phyloP scores from a whole-genome alignment of 1,140 invertebrate genomes.

The Aleiodes sp. region DNA sequence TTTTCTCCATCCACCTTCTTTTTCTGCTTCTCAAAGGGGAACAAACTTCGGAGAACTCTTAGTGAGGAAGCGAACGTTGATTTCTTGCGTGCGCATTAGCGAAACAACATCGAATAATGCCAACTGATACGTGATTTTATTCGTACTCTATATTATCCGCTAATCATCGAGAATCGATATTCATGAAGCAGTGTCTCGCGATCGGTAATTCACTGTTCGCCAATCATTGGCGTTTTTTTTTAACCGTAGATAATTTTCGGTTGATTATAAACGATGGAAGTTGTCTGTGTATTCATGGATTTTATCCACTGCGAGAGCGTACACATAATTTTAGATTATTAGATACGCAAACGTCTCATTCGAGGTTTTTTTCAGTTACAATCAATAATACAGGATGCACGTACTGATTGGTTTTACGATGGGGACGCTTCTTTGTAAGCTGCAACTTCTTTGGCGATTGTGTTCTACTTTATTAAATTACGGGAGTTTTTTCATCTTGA shows the following conservation, averaged over 20 bases:
- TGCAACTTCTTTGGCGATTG: too few species aligned
- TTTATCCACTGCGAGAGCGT: too few species aligned
- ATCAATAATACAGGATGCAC: too few species aligned
- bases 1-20: neutral
- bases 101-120: neutral
- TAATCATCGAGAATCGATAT: slow-evolving; percentile 6
- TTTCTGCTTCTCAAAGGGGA: neutral
- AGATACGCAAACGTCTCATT: too few species aligned
- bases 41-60: neutral
- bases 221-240: slow-evolving; percentile 1
- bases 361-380: too few species aligned
- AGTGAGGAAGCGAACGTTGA: neutral
- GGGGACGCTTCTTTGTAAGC: too few species aligned
- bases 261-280: too few species aligned
- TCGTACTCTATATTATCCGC: slow-evolving; percentile 13
- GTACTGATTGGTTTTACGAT: too few species aligned
- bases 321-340: too few species aligned
- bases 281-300: too few species aligned
- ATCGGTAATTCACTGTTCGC: neutral
- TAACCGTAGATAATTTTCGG: neutral
- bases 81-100: neutral
- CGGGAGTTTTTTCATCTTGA: too few species aligned
- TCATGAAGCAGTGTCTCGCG: neutral
- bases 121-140: neutral
- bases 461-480: too few species aligned